Percentiles rank a stretch among this genome's conserved stretches.
phyloP scores from a whole-genome alignment of 2,888 invertebrate genomes.

The Alloplasta piceator region DNA sequence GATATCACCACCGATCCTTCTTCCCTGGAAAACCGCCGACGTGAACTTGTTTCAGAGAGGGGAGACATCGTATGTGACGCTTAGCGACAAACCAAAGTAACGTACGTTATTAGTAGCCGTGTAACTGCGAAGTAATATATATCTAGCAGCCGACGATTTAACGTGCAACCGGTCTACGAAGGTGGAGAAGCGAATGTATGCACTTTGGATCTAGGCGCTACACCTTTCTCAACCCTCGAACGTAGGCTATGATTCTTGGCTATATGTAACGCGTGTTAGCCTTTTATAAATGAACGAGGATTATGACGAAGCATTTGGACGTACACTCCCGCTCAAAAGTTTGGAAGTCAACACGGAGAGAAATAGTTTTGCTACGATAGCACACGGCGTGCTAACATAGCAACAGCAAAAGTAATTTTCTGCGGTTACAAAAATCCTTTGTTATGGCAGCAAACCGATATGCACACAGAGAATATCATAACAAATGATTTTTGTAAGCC shows the following conservation, averaged over 20 bases:
- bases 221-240: slow-evolving; percentile 27
- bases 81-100: slow-evolving; percentile 51
- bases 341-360: too few relatives aligned
- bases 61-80: slow-evolving; percentile 43
- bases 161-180: not conserved
- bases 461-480: too few relatives aligned
- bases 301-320: too few relatives aligned
- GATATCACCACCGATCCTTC: slow-evolving; percentile 64
- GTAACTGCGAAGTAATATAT: slow-evolving; percentile 3
- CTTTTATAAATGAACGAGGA: too few relatives aligned
- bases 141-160: not conserved
- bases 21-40: slow-evolving; percentile 45
- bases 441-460: too few relatives aligned
- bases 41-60: slow-evolving; percentile 20
- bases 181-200: not conserved
- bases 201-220: slow-evolving; percentile 28
- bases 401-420: too few relatives aligned
- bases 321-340: too few relatives aligned
- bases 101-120: slow-evolving; percentile 41
- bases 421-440: too few relatives aligned
- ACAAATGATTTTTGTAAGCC: too few relatives aligned
- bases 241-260: slow-evolving; percentile 53
- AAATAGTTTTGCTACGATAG: too few relatives aligned
- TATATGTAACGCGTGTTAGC: too few relatives aligned
- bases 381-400: too few relatives aligned